Base-by-base conservation (phyloP, 2,797 vertebrate species). In the Myotis findleyi region DNA sequence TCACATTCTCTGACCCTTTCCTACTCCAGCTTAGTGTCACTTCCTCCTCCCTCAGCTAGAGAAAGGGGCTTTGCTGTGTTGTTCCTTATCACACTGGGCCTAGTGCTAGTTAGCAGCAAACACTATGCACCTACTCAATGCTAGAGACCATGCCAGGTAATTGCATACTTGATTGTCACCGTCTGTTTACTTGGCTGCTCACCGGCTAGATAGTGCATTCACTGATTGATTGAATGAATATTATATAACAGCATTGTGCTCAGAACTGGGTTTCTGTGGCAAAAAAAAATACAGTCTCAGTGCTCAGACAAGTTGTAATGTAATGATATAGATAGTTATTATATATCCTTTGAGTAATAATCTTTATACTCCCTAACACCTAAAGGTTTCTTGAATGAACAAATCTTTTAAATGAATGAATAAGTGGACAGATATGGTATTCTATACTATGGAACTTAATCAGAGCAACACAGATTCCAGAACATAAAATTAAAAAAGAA, bases 321-420 rank as follows among this genome's bases (percentile, higher is more conserved):
- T 76, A 64, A 72, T 86, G 89, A 55, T 57, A 55, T 38, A 68
- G 5, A 51, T 75, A 73, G 76, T 59, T 55, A 64, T 44, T 59
- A 75, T 9, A 66, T 57, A 33, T 1, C 47, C 55, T 87, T 90
- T 72, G 27, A 92, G 36, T 91, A 84, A 82, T 75, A 64, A 75
- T 55, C 13, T 93, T 79, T 93, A 57, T 83, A 87, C 3, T 27
- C 27, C 57, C 47, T 84, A 88, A 49, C 2, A 89, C 13, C 14
- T 85, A 79, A 89, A 62, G 20, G 90, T 33, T 82, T 87, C 10
- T 84, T 92, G 27, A 83, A 81, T 51, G 14, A 88, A 73, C 2
- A 95, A 87, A 69, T 53, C n/a, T 47, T 49, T 11, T 38, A n/a
- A 75, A 57, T 57, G 9, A 88, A 91, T 27, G 33, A 75, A 1